A percentile compares a stretch with the other conserved stretches of the same genome.
Conservation (phyloP, 53 echinoderm and acorn worm species). For the Henricia sp. region DNA sequence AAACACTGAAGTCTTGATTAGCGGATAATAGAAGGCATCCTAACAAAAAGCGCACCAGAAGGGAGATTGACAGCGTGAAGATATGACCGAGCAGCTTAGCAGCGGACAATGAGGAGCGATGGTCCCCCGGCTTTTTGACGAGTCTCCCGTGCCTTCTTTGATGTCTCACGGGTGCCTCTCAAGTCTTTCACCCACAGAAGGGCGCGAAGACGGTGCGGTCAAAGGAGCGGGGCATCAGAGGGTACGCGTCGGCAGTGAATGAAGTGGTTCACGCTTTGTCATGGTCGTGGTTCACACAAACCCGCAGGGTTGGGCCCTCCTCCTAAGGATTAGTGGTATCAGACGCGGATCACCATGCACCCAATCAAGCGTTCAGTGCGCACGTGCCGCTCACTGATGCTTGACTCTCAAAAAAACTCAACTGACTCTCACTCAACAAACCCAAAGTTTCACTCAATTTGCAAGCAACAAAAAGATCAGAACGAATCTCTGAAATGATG, state of each 20-base stretch:
- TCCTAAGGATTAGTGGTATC: constrained; percentile 17
- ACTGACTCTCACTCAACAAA: too few relatives aligned
- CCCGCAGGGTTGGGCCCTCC: constrained; percentile 43
- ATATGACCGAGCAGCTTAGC: constrained; percentile 2
- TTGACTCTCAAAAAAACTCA: not conserved
- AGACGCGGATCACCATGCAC: not conserved
- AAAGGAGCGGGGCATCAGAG: constrained; percentile 14
- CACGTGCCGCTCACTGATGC: constrained; percentile 42
- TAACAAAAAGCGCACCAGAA: constrained; percentile 17
- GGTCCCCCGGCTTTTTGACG: constrained; percentile 24
- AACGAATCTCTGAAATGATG: constrained; percentile 16
- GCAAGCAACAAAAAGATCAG: not conserved
- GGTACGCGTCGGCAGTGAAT: constrained; percentile 17
- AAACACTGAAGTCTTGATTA: constrained; percentile 9
- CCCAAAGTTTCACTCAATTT: too few relatives aligned
- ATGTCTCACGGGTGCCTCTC: constrained; percentile 12
- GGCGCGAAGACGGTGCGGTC: not conserved
- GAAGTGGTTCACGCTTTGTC: constrained; percentile 45
- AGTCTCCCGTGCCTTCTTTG: constrained; percentile 15
- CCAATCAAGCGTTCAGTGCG: not conserved
- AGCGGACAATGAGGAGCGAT: constrained; percentile 30
- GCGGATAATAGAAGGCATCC: not conserved
- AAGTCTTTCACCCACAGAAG: too few relatives aligned
- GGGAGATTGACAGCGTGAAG: constrained; percentile 11
- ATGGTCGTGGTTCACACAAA: constrained; percentile 53